Evolutionary conservation across 2,888 invertebrate genomes (phyloP).

Genomic region (Blomia tropicalis): DNA sequence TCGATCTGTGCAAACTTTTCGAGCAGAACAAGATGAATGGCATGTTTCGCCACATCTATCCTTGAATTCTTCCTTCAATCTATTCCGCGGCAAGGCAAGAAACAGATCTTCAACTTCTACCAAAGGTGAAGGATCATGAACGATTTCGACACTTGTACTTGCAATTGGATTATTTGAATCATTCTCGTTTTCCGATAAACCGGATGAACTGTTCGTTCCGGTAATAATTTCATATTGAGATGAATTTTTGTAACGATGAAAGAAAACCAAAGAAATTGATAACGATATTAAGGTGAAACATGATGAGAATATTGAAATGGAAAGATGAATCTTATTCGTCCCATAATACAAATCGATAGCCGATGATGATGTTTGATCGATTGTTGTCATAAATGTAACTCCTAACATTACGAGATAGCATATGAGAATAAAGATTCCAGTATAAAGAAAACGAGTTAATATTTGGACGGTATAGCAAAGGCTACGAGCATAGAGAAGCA

Average conservation of each 20-base stretch:
- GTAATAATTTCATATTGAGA: not conserved
- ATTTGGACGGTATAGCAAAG: conserved; percentile 58
- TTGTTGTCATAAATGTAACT: not conserved
- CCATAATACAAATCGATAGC: conserved; percentile 6
- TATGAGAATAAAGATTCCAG: not conserved
- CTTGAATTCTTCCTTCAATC: not conserved
- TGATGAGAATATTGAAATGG: not conserved
- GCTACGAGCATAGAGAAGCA: conserved; percentile 50
- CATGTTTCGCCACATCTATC: not conserved
- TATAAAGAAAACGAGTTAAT: not conserved
- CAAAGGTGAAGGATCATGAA: not conserved
- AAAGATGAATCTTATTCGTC: not conserved
- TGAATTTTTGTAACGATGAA: not conserved
- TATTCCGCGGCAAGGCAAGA: not conserved
- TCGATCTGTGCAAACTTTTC: not conserved
- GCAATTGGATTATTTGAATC: not conserved
- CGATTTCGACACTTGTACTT: not conserved
- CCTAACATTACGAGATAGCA: not conserved
- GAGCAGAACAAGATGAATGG: not conserved
- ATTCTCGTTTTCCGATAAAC: not conserved
- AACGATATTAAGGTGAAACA: not conserved
- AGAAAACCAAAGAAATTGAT: not conserved
- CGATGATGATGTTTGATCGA: not conserved
- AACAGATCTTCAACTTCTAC: conserved; percentile 15
- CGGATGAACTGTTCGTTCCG: not conserved